These are phyloP conservation scores for Trichogramma dendrolimi DNA, from an alignment of 2,888 invertebrate species.

Conservation along the genomic window DNA sequence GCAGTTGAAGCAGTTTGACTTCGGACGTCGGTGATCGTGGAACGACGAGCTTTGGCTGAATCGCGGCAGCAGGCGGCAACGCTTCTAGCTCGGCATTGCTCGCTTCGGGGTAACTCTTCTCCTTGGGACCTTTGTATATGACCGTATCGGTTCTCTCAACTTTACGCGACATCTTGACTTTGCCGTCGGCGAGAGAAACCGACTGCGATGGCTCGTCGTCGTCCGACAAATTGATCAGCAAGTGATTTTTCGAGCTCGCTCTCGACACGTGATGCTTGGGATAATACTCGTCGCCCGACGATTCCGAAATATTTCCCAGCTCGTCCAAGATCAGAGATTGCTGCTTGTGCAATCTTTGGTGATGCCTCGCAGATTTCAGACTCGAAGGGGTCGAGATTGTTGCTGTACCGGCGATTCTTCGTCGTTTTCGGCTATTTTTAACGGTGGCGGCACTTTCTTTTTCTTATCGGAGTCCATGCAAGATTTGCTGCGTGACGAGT, in stretches of 20 bases:
- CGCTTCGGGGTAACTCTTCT: constrained; percentile 20
- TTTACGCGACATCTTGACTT: constrained; percentile 30
- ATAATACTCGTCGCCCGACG: constrained; percentile 24
- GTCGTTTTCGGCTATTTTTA: background rate
- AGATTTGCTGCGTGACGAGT: background rate
- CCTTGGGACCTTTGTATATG: constrained; percentile 41
- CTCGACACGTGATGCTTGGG: constrained; percentile 2
- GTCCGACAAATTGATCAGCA: constrained; percentile 13
- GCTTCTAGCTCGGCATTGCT: background rate
- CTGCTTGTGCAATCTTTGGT: constrained; percentile 23
- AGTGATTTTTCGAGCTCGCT: background rate
- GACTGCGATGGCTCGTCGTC: constrained; percentile 12
- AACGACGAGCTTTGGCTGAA: constrained; percentile 17
- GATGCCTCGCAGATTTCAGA: constrained; percentile 9
- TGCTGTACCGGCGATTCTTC: constrained; percentile 7
- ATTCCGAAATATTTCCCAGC: constrained; percentile 9
- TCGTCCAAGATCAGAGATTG: constrained; percentile 12
- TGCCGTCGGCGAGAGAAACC: background rate
- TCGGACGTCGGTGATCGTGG: constrained; percentile 22
- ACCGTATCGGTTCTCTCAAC: constrained; percentile 43
- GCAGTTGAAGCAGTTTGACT: constrained; percentile 33
- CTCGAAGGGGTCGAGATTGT: background rate
- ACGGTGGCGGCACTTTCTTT: no score
- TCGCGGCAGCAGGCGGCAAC: constrained; percentile 4
- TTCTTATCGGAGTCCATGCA: background rate